Base-by-base conservation (phyloP, 2,888 invertebrate genomes). In the Oscheius sp. region DNA sequence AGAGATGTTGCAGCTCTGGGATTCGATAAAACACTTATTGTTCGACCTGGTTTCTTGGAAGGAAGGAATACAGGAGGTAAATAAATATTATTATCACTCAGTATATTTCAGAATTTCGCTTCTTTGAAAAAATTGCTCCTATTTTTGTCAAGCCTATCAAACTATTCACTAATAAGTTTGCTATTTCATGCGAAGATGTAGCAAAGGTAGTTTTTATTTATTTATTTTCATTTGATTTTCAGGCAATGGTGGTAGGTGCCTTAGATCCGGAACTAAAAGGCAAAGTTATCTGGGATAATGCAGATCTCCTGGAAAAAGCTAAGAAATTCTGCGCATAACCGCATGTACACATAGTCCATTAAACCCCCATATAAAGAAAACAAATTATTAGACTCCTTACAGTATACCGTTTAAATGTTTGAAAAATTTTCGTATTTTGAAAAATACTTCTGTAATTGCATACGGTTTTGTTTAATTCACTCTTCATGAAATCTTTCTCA, bases 41-140 rank as follows among this genome's bases (percentile, higher is more conserved):
- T 71, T 45, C 72, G 64, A 3, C 80, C 80, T 1, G 80, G 71
- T n/a, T 65, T 80, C 22, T 67, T 80, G 49, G 73, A 75, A 38
- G 61, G 70, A 8, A 64, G 59, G 44, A 28, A 38, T 14, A 17
- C 22, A 9, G 59, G 57, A 45, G n/a, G n/a, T 5, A 12, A 24
- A 32, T 24, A 24, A 24, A 44, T 44, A n/a, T 17, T 14, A n/a
- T 44, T 6, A 8, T n/a, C 26, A 30, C 12, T 12, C n/a, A 30
- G 26, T 49, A n/a, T 20, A 5, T 47, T 47, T 47, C 22, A 47
- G 30, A 24, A 12, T 4, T 28, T 26, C 20, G 28, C n/a, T n/a
- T n/a, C n/a, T n/a, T n/a, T n/a, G n/a, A n/a, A n/a, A 36, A 17
- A n/a, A 30, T 6, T 5, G 54, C 54, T 2, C 33, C 33, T 4